These are phyloP conservation scores for Ceramica pisi DNA, from an alignment of 2,888 invertebrate species.

Conservation along the genomic window DNA sequence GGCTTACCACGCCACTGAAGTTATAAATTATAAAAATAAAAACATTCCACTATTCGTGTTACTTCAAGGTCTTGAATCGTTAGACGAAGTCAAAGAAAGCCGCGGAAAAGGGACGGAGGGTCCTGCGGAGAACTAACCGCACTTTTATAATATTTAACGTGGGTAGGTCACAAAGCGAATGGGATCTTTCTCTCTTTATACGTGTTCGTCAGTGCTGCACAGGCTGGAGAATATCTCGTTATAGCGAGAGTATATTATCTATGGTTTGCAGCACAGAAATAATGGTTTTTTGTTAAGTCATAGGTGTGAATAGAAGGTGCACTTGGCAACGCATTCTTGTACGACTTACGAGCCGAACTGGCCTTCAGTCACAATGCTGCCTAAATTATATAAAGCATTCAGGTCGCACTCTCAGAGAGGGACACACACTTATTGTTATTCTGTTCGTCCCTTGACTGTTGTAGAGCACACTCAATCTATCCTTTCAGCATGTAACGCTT, in stretches of 20 bases:
- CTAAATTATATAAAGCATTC: constrained; percentile 56
- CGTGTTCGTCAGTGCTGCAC: constrained; percentile 3
- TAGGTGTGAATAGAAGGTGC: constrained; percentile 3
- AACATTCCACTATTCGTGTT: constrained; percentile 35
- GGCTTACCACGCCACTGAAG: constrained; percentile 40
- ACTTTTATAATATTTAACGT: constrained; percentile 26
- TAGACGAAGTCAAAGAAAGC: constrained; percentile 40
- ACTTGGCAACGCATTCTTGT: constrained; percentile 13
- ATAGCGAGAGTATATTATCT: constrained; percentile 6
- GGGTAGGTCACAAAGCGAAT: constrained; percentile 8
- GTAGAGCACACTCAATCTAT: constrained; percentile 35
- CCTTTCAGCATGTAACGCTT: constrained; percentile 22
- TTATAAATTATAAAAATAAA: constrained; percentile 62
- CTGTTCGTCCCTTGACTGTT: constrained; percentile 53
- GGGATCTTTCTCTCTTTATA: constrained; percentile 12
- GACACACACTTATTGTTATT: constrained; percentile 62
- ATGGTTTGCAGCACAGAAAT: background rate
- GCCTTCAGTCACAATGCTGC: constrained; percentile 29
- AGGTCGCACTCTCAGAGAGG: constrained; percentile 33
- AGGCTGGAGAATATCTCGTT: constrained; percentile 3
- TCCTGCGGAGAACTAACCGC: constrained; percentile 12
- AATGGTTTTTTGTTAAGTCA: background rate
- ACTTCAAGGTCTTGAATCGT: constrained; percentile 48
- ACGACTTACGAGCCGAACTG: constrained; percentile 2
- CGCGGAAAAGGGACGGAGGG: constrained; percentile 14